Evolutionary conservation across 1,140 invertebrate species (phyloP).

Genomic region (Aphaenogaster rudis): DNA sequence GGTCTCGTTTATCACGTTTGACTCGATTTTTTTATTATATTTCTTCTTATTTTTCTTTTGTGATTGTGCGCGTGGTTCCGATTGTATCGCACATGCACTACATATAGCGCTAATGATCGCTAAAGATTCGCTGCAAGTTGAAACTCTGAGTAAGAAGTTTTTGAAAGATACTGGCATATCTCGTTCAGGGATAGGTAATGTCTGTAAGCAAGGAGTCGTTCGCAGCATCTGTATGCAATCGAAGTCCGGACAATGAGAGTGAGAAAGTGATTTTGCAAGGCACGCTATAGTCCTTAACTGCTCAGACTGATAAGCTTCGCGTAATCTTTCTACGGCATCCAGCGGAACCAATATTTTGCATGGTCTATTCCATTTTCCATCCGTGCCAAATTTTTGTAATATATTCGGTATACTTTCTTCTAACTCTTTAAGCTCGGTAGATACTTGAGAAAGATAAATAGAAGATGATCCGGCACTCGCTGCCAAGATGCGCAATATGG

Average conservation of each 20-base stretch:
- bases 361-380: conserved; percentile 73
- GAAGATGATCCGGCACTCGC: conserved; percentile 78
- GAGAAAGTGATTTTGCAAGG: conserved; percentile 80
- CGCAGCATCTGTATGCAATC: conserved; percentile 80
- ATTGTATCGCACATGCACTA: conserved; percentile 74
- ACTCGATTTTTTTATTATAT: conserved; percentile 78
- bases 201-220: conserved; percentile 75
- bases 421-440: conserved; percentile 78
- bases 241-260: conserved; percentile 77
- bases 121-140: conserved; percentile 85
- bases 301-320: conserved; percentile 82
- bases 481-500: conserved; percentile 83
- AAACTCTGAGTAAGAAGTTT: conserved; percentile 82
- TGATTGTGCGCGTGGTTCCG: conserved; percentile 71
- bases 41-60: conserved; percentile 85
- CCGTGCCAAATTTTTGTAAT: conserved; percentile 79
- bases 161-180: conserved; percentile 81
- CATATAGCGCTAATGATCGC: conserved; percentile 84
- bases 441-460: conserved; percentile 75
- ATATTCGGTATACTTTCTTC: conserved; percentile 78
- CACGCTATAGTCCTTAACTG: conserved; percentile 81
- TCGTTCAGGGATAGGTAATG: conserved; percentile 78
- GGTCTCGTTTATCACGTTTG: conserved; percentile 75
- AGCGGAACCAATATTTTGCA: conserved; percentile 83
- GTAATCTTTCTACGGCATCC: conserved; percentile 83